Evolutionary conservation across 2,113 vertebrate species (phyloP).

Genomic region (Gopherus flavomarginatus): DNA sequence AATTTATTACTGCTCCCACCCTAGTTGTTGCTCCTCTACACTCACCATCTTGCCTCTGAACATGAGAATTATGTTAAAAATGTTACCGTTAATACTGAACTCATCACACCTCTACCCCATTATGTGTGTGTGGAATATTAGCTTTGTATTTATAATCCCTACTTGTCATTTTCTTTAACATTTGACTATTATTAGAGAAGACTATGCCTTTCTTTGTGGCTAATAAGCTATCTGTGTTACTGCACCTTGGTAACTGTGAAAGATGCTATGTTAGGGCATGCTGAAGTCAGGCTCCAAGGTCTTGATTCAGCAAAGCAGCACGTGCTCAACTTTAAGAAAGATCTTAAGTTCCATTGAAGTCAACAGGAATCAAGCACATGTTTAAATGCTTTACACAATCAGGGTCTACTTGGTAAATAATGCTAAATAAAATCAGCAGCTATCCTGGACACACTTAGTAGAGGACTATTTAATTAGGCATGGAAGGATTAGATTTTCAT

Average conservation of each 20-base stretch:
- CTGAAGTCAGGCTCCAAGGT: background rate
- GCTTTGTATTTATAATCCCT: background rate
- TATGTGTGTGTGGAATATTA: background rate
- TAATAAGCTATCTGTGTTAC: accelerated
- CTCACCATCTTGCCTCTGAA: background rate
- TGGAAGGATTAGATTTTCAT: no score
- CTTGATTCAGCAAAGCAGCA: background rate
- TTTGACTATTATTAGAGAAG: background rate
- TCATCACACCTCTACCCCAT: background rate
- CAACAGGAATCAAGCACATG: background rate
- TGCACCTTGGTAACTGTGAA: background rate
- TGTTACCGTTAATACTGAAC: background rate
- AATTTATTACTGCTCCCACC: background rate
- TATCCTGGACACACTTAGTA: background rate
- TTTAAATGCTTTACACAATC: background rate
- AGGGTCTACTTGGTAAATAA: background rate
- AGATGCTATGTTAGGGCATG: background rate
- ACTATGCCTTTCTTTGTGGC: background rate
- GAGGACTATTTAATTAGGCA: background rate
- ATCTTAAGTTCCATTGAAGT: background rate
- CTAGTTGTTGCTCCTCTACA: background rate
- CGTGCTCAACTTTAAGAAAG: background rate
- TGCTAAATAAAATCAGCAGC: background rate
- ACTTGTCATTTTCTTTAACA: background rate
- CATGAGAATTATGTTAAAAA: background rate